These are phyloP conservation scores for Ifrita kowaldi DNA, from an alignment of 2,113 vertebrate genomes.

Conservation along the genomic window DNA sequence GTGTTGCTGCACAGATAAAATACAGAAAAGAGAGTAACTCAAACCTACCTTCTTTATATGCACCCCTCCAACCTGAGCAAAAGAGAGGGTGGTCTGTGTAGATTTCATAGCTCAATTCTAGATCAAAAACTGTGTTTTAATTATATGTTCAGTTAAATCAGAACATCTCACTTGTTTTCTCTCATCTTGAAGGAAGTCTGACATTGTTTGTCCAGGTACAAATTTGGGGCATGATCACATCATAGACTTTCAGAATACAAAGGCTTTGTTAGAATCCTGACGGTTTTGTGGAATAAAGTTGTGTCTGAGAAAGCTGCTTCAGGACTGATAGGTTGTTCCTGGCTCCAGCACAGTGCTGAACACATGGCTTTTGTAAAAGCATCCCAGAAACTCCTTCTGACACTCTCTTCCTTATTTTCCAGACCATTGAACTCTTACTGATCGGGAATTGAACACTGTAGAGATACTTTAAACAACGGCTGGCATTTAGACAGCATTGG, in stretches of 20 bases:
- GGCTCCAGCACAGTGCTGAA: background rate
- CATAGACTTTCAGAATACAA: background rate
- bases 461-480: constrained; percentile 26
- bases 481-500: background rate
- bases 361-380: background rate
- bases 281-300: background rate
- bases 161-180: background rate
- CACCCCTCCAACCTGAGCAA: background rate
- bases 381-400: constrained; percentile 18
- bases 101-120: background rate
- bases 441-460: background rate
- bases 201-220: background rate
- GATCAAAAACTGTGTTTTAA: background rate
- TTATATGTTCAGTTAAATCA: background rate
- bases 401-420: constrained; percentile 45
- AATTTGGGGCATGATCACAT: background rate
- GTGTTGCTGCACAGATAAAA: background rate
- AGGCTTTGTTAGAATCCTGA: background rate
- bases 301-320: background rate
- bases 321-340: background rate
- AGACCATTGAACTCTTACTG: constrained; percentile 32
- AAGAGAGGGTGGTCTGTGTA: background rate
- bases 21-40: background rate
- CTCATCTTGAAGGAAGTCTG: background rate
- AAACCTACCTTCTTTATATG: background rate